Conservation (phyloP, 2,113 vertebrate species). For the Pedetes capensis region DNA sequence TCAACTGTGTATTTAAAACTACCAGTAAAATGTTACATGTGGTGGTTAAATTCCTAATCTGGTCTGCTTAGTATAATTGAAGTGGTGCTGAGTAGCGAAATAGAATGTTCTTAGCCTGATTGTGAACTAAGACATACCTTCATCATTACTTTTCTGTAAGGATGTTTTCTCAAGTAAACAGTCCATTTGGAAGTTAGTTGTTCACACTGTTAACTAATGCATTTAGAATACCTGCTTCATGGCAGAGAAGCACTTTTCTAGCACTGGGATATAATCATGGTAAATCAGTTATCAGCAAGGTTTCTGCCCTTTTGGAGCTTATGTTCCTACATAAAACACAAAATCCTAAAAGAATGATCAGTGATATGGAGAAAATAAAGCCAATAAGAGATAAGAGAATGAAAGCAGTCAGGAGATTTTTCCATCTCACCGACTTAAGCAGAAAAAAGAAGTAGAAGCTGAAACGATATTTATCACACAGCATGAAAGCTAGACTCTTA, state of each 20-base stretch:
- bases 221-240: not conserved
- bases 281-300: not conserved
- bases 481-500: not conserved
- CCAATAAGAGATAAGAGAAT: not conserved
- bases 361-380: not conserved
- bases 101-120: not conserved
- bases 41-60: constrained; percentile 21
- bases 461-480: not conserved
- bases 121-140: not conserved
- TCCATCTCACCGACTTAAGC: not conserved
- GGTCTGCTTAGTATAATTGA: not conserved
- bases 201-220: not conserved
- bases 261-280: not conserved
- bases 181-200: not conserved
- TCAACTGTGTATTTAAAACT: not conserved
- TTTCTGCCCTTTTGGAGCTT: not conserved
- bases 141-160: not conserved
- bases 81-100: not conserved
- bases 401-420: not conserved
- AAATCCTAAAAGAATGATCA: not conserved
- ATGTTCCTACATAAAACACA: not conserved
- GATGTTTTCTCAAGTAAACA: not conserved
- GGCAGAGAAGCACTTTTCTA: not conserved
- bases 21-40: not conserved
- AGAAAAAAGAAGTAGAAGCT: not conserved